Evolutionary conservation across 2,113 vertebrate species (phyloP), one percentile per base, ranked within the genome.

Genomic region (Gymnorhina tibicen): DNA sequence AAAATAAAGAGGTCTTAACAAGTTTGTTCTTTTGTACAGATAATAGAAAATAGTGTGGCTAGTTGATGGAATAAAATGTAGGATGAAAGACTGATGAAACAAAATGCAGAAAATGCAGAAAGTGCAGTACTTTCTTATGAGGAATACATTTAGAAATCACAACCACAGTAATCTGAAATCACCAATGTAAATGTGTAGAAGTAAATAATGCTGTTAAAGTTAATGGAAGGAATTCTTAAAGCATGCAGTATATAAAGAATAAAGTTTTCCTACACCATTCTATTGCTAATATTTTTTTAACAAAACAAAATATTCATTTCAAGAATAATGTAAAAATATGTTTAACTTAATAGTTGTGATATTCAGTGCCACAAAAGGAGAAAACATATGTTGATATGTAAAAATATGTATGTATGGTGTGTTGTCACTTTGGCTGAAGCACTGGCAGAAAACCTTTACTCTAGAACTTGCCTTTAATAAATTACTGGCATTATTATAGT

Each of bases 391-490:
- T 55, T 39, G 8, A 22, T 55, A 64, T 74, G 20, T 11, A 33
- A 66, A 30, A 75, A 41, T 13, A 7, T 9, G 10, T 66, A 24
- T 35, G 7, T 26, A 41, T 41, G 35, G 28, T 59, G 32, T 93
- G 63, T 89, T 92, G 75, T 92, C 81, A 94, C 55, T 96, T 96
- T 50, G 77, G 28, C 30, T 87, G 76, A 97, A 93, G 52, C 75
- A 81, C 3, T 88, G 84, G 59, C 70, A 94, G 90, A 91, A 83
- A 91, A 93, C 33, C 35, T 93, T 74, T 95, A 26, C 39, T 92
- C 16, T 78, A 85, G 56, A 88, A 91, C 91, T 94, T 94, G 46
- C 28, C 97, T 97, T 96, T 95, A 96, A 97, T 96, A 97, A 96
- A 96, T 96, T 97, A 92, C 63, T 85, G 50, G n/a, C 17, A 87